Base-by-base conservation (phyloP, 64 coral and sea anemone genomes). In the Astreopora myriophthalma region DNA sequence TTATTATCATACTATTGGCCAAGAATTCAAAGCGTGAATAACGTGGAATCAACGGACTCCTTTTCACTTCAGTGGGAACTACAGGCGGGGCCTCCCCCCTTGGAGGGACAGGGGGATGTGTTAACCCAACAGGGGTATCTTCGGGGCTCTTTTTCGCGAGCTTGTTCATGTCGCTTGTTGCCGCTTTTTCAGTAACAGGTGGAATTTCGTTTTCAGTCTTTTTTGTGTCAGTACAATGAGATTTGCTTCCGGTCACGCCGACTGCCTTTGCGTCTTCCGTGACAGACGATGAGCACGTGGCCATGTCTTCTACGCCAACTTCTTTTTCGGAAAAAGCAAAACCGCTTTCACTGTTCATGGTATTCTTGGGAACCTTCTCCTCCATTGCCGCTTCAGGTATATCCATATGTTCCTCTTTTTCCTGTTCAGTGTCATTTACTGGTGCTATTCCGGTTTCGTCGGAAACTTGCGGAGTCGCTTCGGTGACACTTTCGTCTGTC, bases 1-100 rank as follows among this genome's bases (percentile, higher is more conserved):
- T 99, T 25, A 99, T 99, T 10, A 99, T 93, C 58, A 99, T 95
- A 46, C 94, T 99, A 74, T 99, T 95, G 26, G 94, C 97, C 23
- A 99, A 84, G 48, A 95, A 93, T 79, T 96, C 89, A 70, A 96
- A 96, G 37, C 89, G 97, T 33, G 94, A 96, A 36, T 95, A 97
- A 63, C 74, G 91, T 35, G 92, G 84, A 29, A 82, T 86, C 42
- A 87, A 28, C 20, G 75, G 86, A 27, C 73, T 89, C 29, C 85
- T 93, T 82, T 86, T 92, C 12, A 85, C 58, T 37, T 70, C 80
- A 17, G n/a, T 71, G 61, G 48, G 66, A 27, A 48, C 69, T 67
- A 9, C 76, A 0, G 28, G 34, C 13, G 74, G 23, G 32, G 14
- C 22, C 0, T 83, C 79, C 1, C 61, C 32, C n/a, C 79, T 60